phyloP scores from a whole-genome alignment of 2,888 invertebrate species.

The Zaprionus lineosus region DNA sequence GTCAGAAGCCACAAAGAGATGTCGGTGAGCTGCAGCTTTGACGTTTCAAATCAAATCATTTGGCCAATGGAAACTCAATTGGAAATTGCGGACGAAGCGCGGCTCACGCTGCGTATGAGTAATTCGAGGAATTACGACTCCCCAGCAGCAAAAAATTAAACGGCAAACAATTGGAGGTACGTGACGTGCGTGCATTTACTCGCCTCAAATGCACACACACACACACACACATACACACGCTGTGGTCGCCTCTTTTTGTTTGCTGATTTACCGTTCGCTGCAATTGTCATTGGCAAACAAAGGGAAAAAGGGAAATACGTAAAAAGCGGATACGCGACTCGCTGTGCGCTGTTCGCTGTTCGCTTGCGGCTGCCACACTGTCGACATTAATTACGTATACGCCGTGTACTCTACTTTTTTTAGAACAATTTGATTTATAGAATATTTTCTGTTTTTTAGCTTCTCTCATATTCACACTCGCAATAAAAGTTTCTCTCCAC shows the following conservation, averaged over 20 bases:
- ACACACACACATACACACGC: slow-evolving; percentile 4
- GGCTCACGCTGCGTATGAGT: slow-evolving; percentile 24
- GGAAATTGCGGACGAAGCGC: slow-evolving; percentile 1
- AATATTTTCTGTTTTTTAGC: not conserved
- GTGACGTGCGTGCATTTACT: slow-evolving; percentile 22
- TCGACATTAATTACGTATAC: slow-evolving; percentile 22
- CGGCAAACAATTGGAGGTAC: slow-evolving; percentile 20
- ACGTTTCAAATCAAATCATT: no score
- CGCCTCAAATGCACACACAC: not conserved
- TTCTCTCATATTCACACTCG: no score
- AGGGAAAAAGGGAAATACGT: not conserved
- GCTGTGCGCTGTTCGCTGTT: slow-evolving; percentile 2
- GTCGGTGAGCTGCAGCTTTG: no score
- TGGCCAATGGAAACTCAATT: slow-evolving; percentile 1
- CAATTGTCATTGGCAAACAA: slow-evolving; percentile 34
- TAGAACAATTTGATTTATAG: slow-evolving; percentile 6
- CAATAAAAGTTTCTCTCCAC: no score
- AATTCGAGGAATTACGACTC: slow-evolving; percentile 11
- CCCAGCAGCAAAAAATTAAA: slow-evolving; percentile 20
- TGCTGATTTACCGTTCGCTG: slow-evolving; percentile 41
- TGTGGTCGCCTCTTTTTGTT: not conserved
- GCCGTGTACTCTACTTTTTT: slow-evolving; percentile 1
- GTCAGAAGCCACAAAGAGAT: not conserved
- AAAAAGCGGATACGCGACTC: not conserved
- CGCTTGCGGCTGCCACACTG: not conserved